Base-by-base conservation (phyloP, 2,113 vertebrate species). In the Callocephalon fimbriatum region DNA sequence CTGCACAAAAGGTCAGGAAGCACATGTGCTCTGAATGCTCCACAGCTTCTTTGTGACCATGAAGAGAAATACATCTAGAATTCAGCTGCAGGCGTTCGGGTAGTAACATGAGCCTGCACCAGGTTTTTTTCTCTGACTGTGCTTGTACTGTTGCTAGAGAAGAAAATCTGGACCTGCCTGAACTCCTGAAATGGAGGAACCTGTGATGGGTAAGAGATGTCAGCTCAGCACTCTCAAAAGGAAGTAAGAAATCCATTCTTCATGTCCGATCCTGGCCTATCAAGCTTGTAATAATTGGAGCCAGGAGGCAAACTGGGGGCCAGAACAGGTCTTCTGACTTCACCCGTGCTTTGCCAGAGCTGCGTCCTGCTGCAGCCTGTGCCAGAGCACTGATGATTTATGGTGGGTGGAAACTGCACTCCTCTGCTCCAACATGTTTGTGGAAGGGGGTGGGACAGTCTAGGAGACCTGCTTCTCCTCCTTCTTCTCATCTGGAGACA, bases 311-410 rank as follows among this genome's bases (percentile, higher is more conserved):
- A 70, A 31, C 7, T 0, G 3, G 27, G 81, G 44, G 45, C 59
- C 66, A 3, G 26, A 71, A 21, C 1, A 0, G 3, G 7, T 53
- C 59, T 50, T 44, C 85, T 22, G 73, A 19, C 79, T 83, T 48
- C 16, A 3, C 27, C 54, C 44, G 0, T 7, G 38, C 65, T 47
- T 74, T 20, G 65, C 48, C 4, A n/a, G n/a, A 81, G 59, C 44
- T 0, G 0, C 4, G 62, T 58, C 66, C 85, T 14, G 32, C 73
- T 17, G 2, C 50, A 18, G 37, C 86, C 65, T 1, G 0, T 3
- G 12, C 74, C 11, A 25, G 47, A 4, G 1, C 25, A 2, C 31
- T 1, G 18, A 54, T 37, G 54, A 27, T 29, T 23, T 37, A 3
- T 0, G 5, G 22, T 1, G 20, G 37, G 7, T 62, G 79, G 53